Percentiles rank a stretch among this genome's conserved stretches.
These are phyloP conservation scores for Physeter macrocephalus DNA, from an alignment of 2,113 vertebrate genomes.

Conservation along the genomic window DNA sequence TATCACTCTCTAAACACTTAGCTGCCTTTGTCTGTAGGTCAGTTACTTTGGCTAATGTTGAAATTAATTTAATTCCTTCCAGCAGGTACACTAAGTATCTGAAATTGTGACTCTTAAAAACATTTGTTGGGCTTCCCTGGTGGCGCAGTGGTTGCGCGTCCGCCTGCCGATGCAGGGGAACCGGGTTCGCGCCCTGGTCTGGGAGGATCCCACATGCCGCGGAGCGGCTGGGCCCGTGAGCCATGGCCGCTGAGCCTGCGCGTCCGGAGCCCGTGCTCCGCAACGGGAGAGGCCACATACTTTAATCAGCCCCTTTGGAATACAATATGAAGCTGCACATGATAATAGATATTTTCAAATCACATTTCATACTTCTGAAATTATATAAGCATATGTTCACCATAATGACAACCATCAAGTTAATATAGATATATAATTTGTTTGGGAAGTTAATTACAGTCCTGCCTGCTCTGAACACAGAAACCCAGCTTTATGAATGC, in stretches of 20 bases:
- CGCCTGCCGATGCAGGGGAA: too few species aligned
- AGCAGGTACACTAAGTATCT: background rate
- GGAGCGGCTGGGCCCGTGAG: too few species aligned
- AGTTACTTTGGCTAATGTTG: background rate
- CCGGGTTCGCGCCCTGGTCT: too few species aligned
- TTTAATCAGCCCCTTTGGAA: background rate
- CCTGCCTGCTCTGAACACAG: background rate
- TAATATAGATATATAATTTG: slow-evolving; percentile 21
- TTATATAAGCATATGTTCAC: background rate
- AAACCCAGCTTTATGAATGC: background rate
- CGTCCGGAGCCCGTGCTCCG: too few species aligned
- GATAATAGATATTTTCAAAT: slow-evolving; percentile 10
- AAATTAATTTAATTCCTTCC: slow-evolving; percentile 1
- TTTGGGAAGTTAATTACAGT: background rate
- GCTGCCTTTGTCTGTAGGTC: background rate
- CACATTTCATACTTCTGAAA: slow-evolving; percentile 22
- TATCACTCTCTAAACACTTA: background rate
- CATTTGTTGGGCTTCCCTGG: too few species aligned
- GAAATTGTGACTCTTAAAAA: background rate
- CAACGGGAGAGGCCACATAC: too few species aligned
- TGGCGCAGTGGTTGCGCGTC: too few species aligned
- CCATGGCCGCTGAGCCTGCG: too few species aligned
- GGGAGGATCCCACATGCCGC: too few species aligned
- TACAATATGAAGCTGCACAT: background rate
- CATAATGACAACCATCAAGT: slow-evolving; percentile 28